Percentiles rank a stretch among this genome's conserved stretches.
Evolutionary conservation across 2,113 vertebrate species (phyloP).

Genomic region (Charadrius vociferus): DNA sequence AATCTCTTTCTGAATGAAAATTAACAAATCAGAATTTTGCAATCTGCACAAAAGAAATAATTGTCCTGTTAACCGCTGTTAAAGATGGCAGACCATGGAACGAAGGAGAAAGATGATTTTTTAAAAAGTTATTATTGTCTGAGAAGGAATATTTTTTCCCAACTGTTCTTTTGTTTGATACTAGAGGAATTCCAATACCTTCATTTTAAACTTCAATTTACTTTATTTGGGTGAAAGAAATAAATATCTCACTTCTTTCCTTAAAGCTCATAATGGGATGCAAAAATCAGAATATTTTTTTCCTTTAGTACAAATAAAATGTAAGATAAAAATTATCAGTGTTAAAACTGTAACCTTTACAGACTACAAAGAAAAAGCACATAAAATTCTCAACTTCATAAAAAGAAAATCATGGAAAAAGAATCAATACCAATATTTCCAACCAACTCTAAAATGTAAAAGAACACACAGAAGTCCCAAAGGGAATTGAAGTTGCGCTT

Average conservation of each 20-base stretch:
- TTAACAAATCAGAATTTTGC: background rate
- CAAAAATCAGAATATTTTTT: background rate
- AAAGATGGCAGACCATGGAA: background rate
- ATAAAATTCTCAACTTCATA: background rate
- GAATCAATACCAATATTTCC: background rate
- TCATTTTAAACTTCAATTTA: background rate
- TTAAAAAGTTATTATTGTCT: background rate
- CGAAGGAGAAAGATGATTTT: background rate
- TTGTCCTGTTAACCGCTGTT: accelerated
- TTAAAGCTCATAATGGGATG: background rate
- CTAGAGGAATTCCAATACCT: background rate
- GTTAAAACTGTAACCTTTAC: background rate
- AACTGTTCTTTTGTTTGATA: background rate
- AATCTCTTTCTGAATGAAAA: background rate
- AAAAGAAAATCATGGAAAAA: background rate
- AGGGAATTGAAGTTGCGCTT: background rate
- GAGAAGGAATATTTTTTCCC: background rate
- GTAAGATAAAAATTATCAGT: background rate
- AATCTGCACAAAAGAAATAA: background rate
- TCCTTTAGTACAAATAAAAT: background rate
- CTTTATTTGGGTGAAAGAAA: background rate
- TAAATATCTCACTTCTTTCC: background rate
- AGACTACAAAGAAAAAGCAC: background rate
- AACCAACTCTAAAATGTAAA: background rate
- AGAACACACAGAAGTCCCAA: background rate